These are phyloP conservation scores for Pelagia noctiluca DNA, from an alignment of 30 jellyfish, hydroid and myxozoan genomes.

Conservation along the genomic window DNA sequence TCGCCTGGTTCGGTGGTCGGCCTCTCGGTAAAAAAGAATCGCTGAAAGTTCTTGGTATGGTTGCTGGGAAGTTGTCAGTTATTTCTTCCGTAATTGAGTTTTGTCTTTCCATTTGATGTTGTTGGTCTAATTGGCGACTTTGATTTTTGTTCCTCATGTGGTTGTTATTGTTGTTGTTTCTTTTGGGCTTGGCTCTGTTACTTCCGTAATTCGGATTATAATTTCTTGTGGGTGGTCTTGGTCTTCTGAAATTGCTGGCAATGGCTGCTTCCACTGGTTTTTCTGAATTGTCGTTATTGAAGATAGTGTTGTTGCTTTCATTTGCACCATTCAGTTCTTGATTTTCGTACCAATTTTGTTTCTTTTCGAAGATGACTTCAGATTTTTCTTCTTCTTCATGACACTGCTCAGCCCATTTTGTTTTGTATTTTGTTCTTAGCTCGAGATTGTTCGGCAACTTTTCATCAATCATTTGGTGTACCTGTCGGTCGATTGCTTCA, in stretches of 20 bases:
- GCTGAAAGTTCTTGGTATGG: neutral
- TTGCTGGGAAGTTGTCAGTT: neutral
- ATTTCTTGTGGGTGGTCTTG: too few relatives aligned
- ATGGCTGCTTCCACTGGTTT: neutral
- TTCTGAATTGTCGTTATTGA: neutral
- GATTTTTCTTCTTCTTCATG: conserved; percentile 32
- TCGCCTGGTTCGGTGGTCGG: conserved; percentile 3
- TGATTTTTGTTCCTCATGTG: neutral
- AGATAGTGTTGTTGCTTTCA: neutral
- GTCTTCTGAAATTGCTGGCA: neutral
- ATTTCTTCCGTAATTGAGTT: neutral
- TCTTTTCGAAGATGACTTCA: conserved; percentile 15
- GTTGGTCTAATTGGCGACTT: neutral
- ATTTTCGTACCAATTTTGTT: conserved; percentile 22
- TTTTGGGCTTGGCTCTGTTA: too few relatives aligned
- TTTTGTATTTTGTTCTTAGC: conserved; percentile 2
- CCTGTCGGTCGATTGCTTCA: conserved; percentile 35
- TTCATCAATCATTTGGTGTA: conserved; percentile 41
- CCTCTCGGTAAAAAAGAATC: neutral
- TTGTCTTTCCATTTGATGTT: too few relatives aligned
- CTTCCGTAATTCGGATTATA: too few relatives aligned
- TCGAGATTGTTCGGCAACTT: conserved; percentile 8
- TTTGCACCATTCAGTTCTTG: conserved; percentile 23
- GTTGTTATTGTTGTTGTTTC: neutral
- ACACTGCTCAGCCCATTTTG: conserved; percentile 40